Evolutionary conservation across 92 coral and sea anemone species (phyloP).

Genomic region (Scolanthus callimorphus): DNA sequence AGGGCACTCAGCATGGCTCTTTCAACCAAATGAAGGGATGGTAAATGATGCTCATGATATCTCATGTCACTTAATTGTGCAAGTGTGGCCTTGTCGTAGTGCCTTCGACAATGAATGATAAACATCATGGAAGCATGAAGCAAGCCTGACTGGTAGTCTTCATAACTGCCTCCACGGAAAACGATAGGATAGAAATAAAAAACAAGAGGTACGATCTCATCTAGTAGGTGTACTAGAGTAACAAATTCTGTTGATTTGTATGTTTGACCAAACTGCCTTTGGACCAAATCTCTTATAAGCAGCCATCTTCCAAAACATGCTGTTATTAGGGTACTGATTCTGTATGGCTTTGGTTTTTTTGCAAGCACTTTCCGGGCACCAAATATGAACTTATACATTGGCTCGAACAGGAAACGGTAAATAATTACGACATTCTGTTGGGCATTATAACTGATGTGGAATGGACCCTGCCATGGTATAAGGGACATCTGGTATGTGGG

Average conservation of each 20-base stretch:
- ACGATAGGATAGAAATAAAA: slow-evolving; percentile 42
- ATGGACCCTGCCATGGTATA: slow-evolving; percentile 56
- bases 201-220: slow-evolving; percentile 48
- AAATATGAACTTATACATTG: slow-evolving; percentile 32
- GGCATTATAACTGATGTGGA: slow-evolving; percentile 42
- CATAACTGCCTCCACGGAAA: slow-evolving; percentile 13
- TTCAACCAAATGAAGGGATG: background rate
- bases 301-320: slow-evolving; percentile 33
- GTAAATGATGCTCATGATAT: slow-evolving; percentile 9
- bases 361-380: slow-evolving; percentile 31
- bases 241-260: slow-evolving; percentile 15
- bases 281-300: background rate
- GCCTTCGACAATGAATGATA: slow-evolving; percentile 17
- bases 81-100: slow-evolving; percentile 52
- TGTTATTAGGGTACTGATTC: slow-evolving; percentile 30
- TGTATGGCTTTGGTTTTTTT: slow-evolving; percentile 36
- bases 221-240: slow-evolving; percentile 3
- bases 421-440: slow-evolving; percentile 43
- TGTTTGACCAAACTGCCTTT: slow-evolving; percentile 2
- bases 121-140: slow-evolving; percentile 27
- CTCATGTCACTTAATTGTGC: slow-evolving; percentile 35
- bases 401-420: slow-evolving; percentile 40
- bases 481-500: slow-evolving; percentile 28
- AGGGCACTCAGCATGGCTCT: slow-evolving; percentile 15
- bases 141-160: slow-evolving; percentile 9